These are phyloP conservation scores for Anhinga rufa DNA, from an alignment of 2,113 vertebrate genomes.

Conservation along the genomic window DNA sequence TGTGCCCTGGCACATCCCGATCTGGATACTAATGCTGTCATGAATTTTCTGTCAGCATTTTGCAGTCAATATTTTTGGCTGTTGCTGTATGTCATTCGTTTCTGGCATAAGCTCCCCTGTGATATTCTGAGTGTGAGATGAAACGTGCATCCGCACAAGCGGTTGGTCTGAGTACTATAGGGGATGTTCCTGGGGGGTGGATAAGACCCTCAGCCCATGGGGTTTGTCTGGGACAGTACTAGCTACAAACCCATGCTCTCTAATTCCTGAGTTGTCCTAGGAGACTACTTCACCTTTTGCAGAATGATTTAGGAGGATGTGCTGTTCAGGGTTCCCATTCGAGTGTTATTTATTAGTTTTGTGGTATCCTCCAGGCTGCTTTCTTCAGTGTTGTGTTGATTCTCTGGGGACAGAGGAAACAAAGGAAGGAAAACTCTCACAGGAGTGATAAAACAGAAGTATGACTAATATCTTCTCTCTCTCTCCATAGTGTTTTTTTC, in stretches of 20 bases:
- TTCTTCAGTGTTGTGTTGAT: background rate
- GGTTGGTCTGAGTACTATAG: accelerated
- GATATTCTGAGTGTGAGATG: background rate
- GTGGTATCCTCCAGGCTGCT: conserved; percentile 4
- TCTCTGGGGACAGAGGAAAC: conserved; percentile 38
- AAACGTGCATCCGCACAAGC: background rate
- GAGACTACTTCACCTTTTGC: conserved; percentile 14
- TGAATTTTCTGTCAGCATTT: background rate
- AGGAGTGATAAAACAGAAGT: conserved; percentile 31
- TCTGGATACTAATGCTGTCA: background rate
- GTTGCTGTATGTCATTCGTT: background rate
- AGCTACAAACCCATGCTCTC: background rate
- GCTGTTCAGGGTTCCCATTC: background rate
- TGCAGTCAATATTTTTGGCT: background rate
- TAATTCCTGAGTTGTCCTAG: background rate
- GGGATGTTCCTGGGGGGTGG: background rate
- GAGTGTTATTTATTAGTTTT: background rate
- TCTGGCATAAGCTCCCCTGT: background rate
- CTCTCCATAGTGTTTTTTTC: conserved; percentile 61
- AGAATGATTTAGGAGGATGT: conserved; percentile 1
- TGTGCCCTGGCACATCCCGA: background rate
- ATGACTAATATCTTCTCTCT: conserved; percentile 53
- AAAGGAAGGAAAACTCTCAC: background rate
- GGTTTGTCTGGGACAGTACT: background rate
- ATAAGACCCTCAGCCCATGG: background rate